Evolutionary conservation across 2,797 vertebrate species (phyloP), one percentile per base, ranked within the genome.

Genomic region (Graptemys geographica): DNA sequence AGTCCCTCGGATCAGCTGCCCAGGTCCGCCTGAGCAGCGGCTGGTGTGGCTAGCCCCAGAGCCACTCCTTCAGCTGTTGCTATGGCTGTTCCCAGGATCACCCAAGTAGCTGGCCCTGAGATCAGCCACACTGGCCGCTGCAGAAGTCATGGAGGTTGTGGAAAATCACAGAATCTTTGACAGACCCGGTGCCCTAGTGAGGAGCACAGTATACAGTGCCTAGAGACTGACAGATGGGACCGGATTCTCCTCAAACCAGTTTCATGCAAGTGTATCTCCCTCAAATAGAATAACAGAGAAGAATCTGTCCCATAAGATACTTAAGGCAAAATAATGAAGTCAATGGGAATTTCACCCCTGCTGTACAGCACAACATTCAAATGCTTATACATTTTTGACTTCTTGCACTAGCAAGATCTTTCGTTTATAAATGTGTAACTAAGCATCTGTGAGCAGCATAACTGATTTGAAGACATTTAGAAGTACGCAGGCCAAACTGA

Each of bases 231-330:
- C 11, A 69, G n/a, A 69, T 69, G 21, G 18, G 27, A 16, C 33
- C 83, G 78, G 27, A 37, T 85, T 83, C 19, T 89, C 65, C 84
- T 91, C 33, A n/a, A 89, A 87, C 3, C 25, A 1, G 33, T 81
- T 82, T 59, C 53, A 86, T 86, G 23, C 18, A 74, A 21, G 52
- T 28, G 8, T 28, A 65, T 25, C 18, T 4, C 23, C 41, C 8
- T 55, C 25, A 10, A 89, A 4, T 1, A 11, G 5, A 4, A 25
- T 37, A 53, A 6, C 6, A 90, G 12, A 0, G 0, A 27, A 76
- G n/a, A 69, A 21, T 37, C 18, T 69, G 65, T 37, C n/a, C 65
- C n/a, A 37, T 19, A 69, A 69, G 65, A 69, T 37, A 37, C 9
- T 21, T 69, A 41, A 69, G 59, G 10, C n/a, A 23, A 69, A 69